Conservation (phyloP, 2,888 invertebrate genomes). For the Lithophane ornitopus region DNA sequence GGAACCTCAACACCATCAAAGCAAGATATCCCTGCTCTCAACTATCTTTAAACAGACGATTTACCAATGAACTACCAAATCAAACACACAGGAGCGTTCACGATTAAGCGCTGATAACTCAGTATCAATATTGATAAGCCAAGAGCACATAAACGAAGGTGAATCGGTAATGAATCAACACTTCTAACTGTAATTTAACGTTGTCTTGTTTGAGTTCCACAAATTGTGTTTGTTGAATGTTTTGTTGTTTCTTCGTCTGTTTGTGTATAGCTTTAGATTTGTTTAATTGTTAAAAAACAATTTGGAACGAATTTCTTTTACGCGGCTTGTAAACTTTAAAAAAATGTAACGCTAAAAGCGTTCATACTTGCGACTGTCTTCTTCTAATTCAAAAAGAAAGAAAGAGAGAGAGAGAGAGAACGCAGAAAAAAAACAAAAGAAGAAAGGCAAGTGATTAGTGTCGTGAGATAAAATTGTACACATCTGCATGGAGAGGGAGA, state of each 20-base stretch:
- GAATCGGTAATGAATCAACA: slow-evolving; percentile 57
- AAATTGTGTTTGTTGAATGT: slow-evolving; percentile 50
- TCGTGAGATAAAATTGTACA: too few relatives aligned
- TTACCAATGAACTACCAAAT: slow-evolving; percentile 16
- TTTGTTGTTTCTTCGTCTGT: slow-evolving; percentile 29
- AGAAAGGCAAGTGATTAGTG: too few relatives aligned
- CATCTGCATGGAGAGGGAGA: too few relatives aligned
- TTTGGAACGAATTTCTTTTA: too few relatives aligned
- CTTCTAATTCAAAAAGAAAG: too few relatives aligned
- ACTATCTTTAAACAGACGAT: slow-evolving; percentile 18
- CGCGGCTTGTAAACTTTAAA: too few relatives aligned
- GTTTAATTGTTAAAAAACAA: neutral
- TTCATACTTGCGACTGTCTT: too few relatives aligned
- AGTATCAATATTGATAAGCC: slow-evolving; percentile 57
- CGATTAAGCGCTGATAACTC: slow-evolving; percentile 46
- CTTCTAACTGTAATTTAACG: slow-evolving; percentile 52
- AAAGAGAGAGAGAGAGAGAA: too few relatives aligned
- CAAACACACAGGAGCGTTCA: slow-evolving; percentile 29
- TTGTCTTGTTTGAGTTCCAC: slow-evolving; percentile 50
- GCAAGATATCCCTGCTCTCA: neutral
- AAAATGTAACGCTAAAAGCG: too few relatives aligned
- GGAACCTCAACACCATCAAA: slow-evolving; percentile 2
- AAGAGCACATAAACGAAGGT: slow-evolving; percentile 49
- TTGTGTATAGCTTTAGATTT: slow-evolving; percentile 6
- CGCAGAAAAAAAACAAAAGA: too few relatives aligned